Evolutionary conservation across 2,888 invertebrate species (phyloP).

Genomic region (Hydrotaea cyrtoneurina): DNA sequence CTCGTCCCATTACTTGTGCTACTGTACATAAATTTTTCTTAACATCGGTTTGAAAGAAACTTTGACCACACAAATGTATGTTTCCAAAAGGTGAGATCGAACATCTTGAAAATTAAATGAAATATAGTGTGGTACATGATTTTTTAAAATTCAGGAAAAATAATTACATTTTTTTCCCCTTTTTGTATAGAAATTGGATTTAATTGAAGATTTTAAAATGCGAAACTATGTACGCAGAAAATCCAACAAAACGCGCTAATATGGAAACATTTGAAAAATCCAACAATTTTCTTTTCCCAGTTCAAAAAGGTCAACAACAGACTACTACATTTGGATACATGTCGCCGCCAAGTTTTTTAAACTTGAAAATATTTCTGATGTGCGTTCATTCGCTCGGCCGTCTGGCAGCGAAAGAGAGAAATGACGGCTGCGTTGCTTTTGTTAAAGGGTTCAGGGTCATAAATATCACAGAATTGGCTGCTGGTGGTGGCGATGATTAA

Average conservation of each 20-base stretch:
- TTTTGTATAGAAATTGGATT: too few species aligned
- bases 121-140: too few species aligned
- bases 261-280: constrained; percentile 12
- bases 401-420: neutral
- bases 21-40: too few species aligned
- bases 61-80: too few species aligned
- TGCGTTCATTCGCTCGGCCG: neutral
- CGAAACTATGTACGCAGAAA: too few species aligned
- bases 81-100: too few species aligned
- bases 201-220: too few species aligned
- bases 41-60: too few species aligned
- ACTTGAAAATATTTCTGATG: constrained; percentile 16
- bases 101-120: too few species aligned
- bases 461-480: constrained; percentile 43
- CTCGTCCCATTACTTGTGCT: too few species aligned
- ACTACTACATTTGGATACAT: neutral
- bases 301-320: constrained; percentile 26
- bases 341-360: constrained; percentile 9
- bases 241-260: neutral
- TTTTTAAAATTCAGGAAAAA: too few species aligned
- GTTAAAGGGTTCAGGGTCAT: constrained; percentile 60
- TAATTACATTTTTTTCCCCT: too few species aligned
- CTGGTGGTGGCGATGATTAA: neutral
- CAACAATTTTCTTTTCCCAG: constrained; percentile 29
- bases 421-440: neutral